Evolutionary conservation across 2,113 vertebrate genomes (phyloP).

Genomic region (Sander vitreus): DNA sequence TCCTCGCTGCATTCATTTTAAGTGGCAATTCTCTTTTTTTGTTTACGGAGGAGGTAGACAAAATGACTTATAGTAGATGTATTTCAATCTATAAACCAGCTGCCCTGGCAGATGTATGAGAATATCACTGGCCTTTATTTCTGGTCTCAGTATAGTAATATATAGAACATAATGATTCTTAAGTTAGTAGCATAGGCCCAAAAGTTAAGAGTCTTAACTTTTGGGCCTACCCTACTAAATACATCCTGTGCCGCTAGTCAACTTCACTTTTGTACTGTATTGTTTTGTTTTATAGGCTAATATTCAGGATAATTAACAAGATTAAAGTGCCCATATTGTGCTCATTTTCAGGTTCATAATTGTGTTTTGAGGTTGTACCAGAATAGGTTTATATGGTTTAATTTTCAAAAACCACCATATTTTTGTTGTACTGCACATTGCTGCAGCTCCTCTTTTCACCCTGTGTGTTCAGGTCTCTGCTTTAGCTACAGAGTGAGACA

Average conservation of each 20-base stretch:
- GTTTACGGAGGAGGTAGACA: conserved; percentile 13
- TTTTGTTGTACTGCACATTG: too few species aligned
- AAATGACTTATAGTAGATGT: conserved; percentile 23
- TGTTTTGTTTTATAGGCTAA: not conserved
- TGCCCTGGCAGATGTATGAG: conserved; percentile 36
- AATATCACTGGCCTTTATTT: conserved; percentile 9
- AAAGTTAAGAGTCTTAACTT: not conserved
- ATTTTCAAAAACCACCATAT: too few species aligned
- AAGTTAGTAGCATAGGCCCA: too few species aligned
- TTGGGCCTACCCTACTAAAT: not conserved
- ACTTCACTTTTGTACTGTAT: not conserved
- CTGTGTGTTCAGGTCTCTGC: too few species aligned
- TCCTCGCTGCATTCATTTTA: conserved; percentile 35
- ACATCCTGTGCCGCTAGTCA: not conserved
- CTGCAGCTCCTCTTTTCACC: too few species aligned
- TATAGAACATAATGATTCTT: not conserved
- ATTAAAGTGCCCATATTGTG: not conserved
- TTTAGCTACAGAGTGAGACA: too few species aligned
- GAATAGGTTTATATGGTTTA: too few species aligned
- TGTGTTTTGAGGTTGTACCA: too few species aligned
- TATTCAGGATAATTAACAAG: not conserved
- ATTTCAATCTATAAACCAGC: conserved; percentile 39
- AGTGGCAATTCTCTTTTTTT: conserved; percentile 38
- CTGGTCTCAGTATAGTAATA: not conserved
- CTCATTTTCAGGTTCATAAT: too few species aligned